Conservation (phyloP, 2,797 vertebrate species). For the Neostethus bicornis region DNA sequence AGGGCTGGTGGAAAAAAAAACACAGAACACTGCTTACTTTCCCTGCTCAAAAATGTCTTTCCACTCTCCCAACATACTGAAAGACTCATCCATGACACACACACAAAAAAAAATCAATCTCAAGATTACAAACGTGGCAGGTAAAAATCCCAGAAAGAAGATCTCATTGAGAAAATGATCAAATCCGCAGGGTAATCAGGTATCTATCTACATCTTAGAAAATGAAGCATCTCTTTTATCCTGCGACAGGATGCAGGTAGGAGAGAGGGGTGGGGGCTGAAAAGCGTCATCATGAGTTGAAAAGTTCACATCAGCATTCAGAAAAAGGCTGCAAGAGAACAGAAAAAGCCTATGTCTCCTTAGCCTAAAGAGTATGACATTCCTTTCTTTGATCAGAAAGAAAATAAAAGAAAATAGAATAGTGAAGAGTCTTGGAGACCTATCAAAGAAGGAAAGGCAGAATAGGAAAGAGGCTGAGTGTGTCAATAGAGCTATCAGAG, state of each 20-base stretch:
- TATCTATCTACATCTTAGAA: constrained; percentile 61
- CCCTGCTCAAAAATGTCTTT: constrained; percentile 54
- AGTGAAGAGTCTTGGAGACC: constrained; percentile 11
- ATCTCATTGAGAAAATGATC: constrained; percentile 26
- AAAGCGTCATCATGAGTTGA: constrained; percentile 59
- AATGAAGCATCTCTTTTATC: constrained; percentile 45
- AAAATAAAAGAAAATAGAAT: constrained; percentile 38
- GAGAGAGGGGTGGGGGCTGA: constrained; percentile 17
- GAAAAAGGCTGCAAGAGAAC: constrained; percentile 32
- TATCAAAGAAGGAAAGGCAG: constrained; percentile 12
- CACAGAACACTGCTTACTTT: constrained; percentile 38
- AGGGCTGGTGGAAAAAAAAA: constrained; percentile 59
- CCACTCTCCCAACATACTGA: constrained; percentile 18
- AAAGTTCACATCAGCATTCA: constrained; percentile 55
- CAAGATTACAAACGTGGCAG: constrained; percentile 10
- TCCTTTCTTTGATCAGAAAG: constrained; percentile 38
- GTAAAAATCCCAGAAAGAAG: constrained; percentile 37
- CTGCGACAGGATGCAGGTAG: constrained; percentile 39
- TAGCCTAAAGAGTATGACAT: constrained; percentile 17
- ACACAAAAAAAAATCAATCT: constrained; percentile 12
- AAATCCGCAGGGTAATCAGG: constrained; percentile 29
- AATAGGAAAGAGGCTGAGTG: constrained; percentile 3
- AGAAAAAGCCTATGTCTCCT: constrained; percentile 16
- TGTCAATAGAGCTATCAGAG: constrained; percentile 56
- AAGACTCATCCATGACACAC: constrained; percentile 26